Percentiles rank a stretch among this genome's conserved stretches.
Conservation (phyloP, 2,888 invertebrate genomes). For the Drosophila nr. fundita region DNA sequence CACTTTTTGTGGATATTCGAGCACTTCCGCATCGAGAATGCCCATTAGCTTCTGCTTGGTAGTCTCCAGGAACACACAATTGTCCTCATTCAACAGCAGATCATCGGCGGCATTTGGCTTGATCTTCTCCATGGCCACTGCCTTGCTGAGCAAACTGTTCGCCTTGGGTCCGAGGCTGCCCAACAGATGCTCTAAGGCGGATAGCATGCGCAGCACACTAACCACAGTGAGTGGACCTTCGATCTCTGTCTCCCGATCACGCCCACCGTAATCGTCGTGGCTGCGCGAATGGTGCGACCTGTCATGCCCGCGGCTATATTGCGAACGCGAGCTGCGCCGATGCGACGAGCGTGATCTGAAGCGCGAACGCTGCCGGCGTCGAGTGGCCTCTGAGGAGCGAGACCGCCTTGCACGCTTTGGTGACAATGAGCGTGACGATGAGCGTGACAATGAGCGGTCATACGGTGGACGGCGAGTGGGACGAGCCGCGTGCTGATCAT, state of each 20-base stretch:
- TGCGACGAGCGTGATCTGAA: slow-evolving; percentile 53
- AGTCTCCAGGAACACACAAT: slow-evolving; percentile 92
- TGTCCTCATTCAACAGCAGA: slow-evolving; percentile 89
- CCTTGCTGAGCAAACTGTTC: slow-evolving; percentile 91
- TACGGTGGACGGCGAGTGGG: slow-evolving; percentile 45
- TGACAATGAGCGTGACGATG: slow-evolving; percentile 53
- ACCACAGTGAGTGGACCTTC: slow-evolving; percentile 87
- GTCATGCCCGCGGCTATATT: slow-evolving; percentile 42
- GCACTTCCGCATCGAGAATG: slow-evolving; percentile 89
- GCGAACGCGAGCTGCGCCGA: slow-evolving; percentile 57
- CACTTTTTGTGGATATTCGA: slow-evolving; percentile 87
- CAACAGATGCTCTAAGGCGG: slow-evolving; percentile 92
- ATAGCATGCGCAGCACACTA: slow-evolving; percentile 90
- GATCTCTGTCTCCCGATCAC: slow-evolving; percentile 4
- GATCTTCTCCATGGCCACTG: slow-evolving; percentile 91
- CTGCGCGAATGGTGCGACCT: slow-evolving; percentile 44
- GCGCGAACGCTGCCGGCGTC: slow-evolving; percentile 38
- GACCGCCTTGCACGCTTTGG: slow-evolving; percentile 46
- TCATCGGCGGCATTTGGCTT: slow-evolving; percentile 91
- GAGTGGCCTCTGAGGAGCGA: slow-evolving; percentile 45
- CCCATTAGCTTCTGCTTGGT: slow-evolving; percentile 94
- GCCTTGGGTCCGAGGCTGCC: slow-evolving; percentile 94
- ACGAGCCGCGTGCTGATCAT: slow-evolving; percentile 63
- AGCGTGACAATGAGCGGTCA: slow-evolving; percentile 50
- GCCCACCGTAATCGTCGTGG: slow-evolving; percentile 35